Evolutionary conservation across 2,797 vertebrate species (phyloP).

Genomic region (Bradypus variegatus): DNA sequence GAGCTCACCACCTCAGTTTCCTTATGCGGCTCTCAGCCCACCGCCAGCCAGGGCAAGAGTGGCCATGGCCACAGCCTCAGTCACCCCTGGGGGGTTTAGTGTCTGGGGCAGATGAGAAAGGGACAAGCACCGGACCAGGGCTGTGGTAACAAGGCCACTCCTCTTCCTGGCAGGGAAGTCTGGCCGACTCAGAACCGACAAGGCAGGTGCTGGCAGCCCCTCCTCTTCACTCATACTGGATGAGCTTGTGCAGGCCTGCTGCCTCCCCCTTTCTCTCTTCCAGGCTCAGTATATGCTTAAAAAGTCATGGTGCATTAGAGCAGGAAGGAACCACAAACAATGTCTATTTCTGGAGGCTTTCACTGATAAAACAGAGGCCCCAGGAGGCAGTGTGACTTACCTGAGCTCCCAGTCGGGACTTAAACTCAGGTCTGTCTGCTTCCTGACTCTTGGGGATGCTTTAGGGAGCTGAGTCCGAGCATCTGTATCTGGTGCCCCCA

Average conservation of each 20-base stretch:
- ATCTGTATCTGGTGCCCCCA: neutral
- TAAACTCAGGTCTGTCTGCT: neutral
- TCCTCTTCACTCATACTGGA: neutral
- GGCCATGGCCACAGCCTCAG: neutral
- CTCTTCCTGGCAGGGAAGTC: neutral
- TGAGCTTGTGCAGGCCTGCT: neutral
- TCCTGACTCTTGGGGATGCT: neutral
- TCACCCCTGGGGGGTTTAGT: neutral
- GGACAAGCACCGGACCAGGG: neutral
- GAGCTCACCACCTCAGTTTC: neutral
- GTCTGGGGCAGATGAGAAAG: neutral
- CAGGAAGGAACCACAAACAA: neutral
- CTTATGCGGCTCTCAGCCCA: neutral
- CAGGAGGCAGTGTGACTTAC: neutral
- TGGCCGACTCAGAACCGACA: neutral
- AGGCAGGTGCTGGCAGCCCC: neutral
- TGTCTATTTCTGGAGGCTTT: neutral
- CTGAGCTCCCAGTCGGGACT: neutral
- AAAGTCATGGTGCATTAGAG: neutral
- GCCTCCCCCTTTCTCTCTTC: neutral
- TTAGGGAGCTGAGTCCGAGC: neutral
- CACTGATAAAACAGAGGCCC: neutral
- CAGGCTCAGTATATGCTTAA: neutral
- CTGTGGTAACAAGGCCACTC: neutral
- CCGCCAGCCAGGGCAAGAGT: neutral